A percentile compares a stretch with the other conserved stretches of the same genome.
Evolutionary conservation across 2,113 vertebrate species (phyloP).

Genomic region (Herpetotheres cachinnans): DNA sequence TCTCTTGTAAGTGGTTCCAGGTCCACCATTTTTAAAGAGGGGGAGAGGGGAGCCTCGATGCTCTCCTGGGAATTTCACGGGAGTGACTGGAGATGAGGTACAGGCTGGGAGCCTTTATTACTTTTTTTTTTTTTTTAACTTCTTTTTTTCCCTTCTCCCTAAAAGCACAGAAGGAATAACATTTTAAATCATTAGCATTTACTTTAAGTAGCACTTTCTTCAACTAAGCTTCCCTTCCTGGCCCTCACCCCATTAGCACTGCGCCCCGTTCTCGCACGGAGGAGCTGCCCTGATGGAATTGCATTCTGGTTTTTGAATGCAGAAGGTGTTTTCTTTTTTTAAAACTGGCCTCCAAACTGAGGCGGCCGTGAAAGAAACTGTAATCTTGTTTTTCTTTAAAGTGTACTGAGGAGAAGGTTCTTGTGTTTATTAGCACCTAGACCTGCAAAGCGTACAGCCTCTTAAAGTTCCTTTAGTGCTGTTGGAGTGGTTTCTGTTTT

Average conservation of each 20-base stretch:
- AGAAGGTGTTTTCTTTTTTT: slow-evolving; percentile 38
- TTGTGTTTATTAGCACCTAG: slow-evolving; percentile 17
- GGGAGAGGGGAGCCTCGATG: slow-evolving; percentile 68
- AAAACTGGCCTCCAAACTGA: not conserved
- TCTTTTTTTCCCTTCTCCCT: slow-evolving; percentile 54
- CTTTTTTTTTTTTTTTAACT: not conserved
- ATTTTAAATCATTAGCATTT: slow-evolving; percentile 79
- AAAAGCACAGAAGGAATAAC: slow-evolving; percentile 80
- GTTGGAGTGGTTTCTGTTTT: not conserved
- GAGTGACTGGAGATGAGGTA: slow-evolving; percentile 81
- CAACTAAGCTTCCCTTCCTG: slow-evolving; percentile 50
- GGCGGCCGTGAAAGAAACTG: not conserved
- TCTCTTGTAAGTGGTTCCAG: slow-evolving; percentile 81
- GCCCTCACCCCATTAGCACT: slow-evolving; percentile 20
- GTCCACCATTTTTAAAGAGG: slow-evolving; percentile 77
- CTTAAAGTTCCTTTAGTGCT: not conserved
- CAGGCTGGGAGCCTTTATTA: slow-evolving; percentile 78
- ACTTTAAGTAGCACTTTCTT: slow-evolving; percentile 74
- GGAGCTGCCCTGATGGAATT: slow-evolving; percentile 25
- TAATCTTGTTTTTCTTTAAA: slow-evolving; percentile 23
- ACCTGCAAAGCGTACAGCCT: not conserved
- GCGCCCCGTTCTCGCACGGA: not conserved
- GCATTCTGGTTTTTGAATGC: not conserved
- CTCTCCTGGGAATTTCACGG: slow-evolving; percentile 67
- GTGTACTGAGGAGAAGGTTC: not conserved